A percentile compares a stretch with the other conserved stretches of the same genome.
phyloP scores from a whole-genome alignment of 2,888 invertebrate species.

The Chloromyia formosa region DNA sequence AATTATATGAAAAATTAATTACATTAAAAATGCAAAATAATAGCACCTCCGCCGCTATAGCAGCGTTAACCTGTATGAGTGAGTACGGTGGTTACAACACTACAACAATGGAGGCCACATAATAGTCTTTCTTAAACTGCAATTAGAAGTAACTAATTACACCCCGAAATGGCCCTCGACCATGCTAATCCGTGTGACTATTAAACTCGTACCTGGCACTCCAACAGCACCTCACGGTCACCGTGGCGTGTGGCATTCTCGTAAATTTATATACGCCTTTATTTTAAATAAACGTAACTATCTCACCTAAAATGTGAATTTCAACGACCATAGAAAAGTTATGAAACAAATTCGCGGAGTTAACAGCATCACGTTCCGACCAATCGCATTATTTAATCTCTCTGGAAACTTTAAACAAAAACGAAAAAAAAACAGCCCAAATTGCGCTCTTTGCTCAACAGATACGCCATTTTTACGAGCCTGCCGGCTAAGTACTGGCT shows the following conservation, averaged over 20 bases:
- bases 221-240: too few relatives aligned
- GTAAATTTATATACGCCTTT: constrained; percentile 10
- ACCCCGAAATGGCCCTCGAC: constrained; percentile 43
- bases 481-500: too few relatives aligned
- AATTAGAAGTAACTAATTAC: constrained; percentile 44
- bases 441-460: too few relatives aligned
- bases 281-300: neutral
- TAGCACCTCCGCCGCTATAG: neutral
- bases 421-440: too few relatives aligned
- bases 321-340: neutral
- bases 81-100: neutral
- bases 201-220: too few relatives aligned
- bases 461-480: too few relatives aligned
- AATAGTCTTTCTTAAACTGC: constrained; percentile 31
- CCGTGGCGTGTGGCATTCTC: neutral
- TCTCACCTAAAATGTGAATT: constrained; percentile 16
- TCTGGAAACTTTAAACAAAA: constrained; percentile 25
- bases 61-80: neutral
- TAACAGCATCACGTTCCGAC: neutral
- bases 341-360: too few relatives aligned
- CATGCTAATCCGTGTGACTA: constrained; percentile 37
- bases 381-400: constrained; percentile 36
- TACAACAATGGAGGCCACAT: constrained; percentile 26
- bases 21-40: constrained; percentile 23
- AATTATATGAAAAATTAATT: constrained; percentile 32